Percentiles rank a stretch among this genome's conserved stretches.
Evolutionary conservation across 2,888 invertebrate genomes (phyloP).

Genomic region (Microplitis deprimator): DNA sequence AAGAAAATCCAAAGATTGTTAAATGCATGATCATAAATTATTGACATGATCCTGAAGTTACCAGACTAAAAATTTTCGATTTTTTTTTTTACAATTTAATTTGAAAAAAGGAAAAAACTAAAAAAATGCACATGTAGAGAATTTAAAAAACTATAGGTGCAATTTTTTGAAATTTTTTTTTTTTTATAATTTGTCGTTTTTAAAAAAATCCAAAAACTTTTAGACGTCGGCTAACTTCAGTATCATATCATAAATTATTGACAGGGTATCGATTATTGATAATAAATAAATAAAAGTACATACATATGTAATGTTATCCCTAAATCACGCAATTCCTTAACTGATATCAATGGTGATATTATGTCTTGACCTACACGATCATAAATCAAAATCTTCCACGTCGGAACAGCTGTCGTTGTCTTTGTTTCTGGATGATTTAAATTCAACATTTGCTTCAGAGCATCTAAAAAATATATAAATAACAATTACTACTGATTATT

Average conservation of each 20-base stretch:
- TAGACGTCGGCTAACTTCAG: background rate
- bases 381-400: constrained; percentile 97
- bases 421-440: constrained; percentile 87
- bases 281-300: constrained; percentile 66
- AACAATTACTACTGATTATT: constrained; percentile 25
- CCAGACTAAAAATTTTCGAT: no score
- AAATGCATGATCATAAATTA: no score
- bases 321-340: constrained; percentile 94
- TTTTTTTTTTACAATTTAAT: no score
- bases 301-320: constrained; percentile 98
- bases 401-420: constrained; percentile 85
- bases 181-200: background rate
- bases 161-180: background rate
- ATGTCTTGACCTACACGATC: constrained; percentile 98
- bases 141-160: background rate
- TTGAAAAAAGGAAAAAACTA: no score
- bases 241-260: background rate
- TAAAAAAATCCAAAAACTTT: background rate
- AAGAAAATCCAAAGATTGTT: no score
- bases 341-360: constrained; percentile 95
- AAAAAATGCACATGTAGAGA: no score
- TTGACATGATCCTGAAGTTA: no score
- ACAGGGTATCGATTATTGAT: background rate
- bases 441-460: constrained; percentile 96
- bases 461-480: constrained; percentile 76